Conservation (phyloP, 2,888 invertebrate genomes). For the Lasioglossum lativentre region DNA sequence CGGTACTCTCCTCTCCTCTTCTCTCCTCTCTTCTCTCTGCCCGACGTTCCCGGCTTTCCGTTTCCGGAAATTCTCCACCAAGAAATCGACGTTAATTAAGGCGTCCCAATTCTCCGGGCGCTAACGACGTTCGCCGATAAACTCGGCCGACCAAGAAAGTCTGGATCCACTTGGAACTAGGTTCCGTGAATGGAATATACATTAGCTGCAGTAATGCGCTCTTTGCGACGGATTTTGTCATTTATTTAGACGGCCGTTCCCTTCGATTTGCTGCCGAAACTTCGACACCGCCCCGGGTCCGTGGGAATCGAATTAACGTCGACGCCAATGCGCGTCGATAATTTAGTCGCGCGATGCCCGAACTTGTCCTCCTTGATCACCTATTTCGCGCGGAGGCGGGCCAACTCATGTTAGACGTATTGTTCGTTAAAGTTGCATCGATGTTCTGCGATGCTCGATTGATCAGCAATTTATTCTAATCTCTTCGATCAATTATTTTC, state of each 20-base stretch:
- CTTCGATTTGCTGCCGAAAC: constrained; percentile 6
- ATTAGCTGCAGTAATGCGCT: constrained; percentile 23
- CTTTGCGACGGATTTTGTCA: constrained; percentile 19
- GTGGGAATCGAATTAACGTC: not conserved
- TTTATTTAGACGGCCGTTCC: constrained; percentile 4
- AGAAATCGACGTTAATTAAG: constrained; percentile 63
- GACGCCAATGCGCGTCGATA: constrained; percentile 5
- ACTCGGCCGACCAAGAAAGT: constrained; percentile 50
- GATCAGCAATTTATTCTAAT: not conserved
- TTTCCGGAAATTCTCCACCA: constrained; percentile 53
- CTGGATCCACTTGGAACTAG: constrained; percentile 41
- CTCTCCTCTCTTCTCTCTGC: not conserved
- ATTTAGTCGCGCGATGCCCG: not conserved
- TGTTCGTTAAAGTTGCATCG: constrained; percentile 2
- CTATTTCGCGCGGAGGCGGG: not conserved
- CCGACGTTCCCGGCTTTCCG: constrained; percentile 26
- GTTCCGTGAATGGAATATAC: constrained; percentile 46
- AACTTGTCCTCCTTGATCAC: not conserved
- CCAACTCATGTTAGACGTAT: not conserved
- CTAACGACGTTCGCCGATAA: constrained; percentile 60
- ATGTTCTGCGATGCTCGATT: not conserved
- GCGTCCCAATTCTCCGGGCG: constrained; percentile 55
- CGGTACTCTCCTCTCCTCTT: not conserved
- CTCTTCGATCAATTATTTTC: not conserved
- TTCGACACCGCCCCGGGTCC: not conserved